Base-by-base conservation (phyloP, 2,888 invertebrate species). In the Pandemis heparana region DNA sequence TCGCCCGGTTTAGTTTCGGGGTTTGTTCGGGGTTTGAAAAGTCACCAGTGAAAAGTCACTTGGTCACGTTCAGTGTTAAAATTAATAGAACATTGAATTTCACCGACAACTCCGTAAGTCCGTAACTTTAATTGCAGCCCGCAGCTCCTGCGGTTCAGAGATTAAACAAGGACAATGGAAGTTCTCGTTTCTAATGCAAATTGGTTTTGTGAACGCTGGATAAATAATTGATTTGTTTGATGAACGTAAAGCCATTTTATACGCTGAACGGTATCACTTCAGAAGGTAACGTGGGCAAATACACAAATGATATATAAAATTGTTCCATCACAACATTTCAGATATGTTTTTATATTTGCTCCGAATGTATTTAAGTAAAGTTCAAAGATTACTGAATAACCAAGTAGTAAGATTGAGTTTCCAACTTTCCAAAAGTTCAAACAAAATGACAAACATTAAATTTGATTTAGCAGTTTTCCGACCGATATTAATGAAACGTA, bases 201-300 rank as follows among this genome's bases (percentile, higher is more conserved):
- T 74, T 69, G 64, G 69, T 74, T 69, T 69, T 65, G 59, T 60
- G 64, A 69, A 67, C 67, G 61, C 56, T 69, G 64, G 56, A 74
- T 70, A 74, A 74, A 74, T 65, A 74, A 65, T 74, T 65, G 65
- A 70, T 61, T 61, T 70, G 69, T 60, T 64, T 60, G 73, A 74
- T 18, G 66, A 65, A 64, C 38, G 32, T 18, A 56, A 63, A 38
- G 18, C 38, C 38, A 48, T 59, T 65, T 41, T 18, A 23, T 51
- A 60, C 48, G 59, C 18, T 23, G 62, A 46, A 39, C 62, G 53
- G 43, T 64, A 46, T 43, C 23, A n/a, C 53, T 39, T 51, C 46
- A 71, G 16, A 53, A 18, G 59, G 9, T 39, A 60, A 12, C 38
- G n/a, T 53, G 43, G 43, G 41, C 12, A n/a, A 16, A 56, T 43